These are phyloP conservation scores for Phaonia tiefii DNA, from an alignment of 2,888 invertebrate species.

Conservation along the genomic window DNA sequence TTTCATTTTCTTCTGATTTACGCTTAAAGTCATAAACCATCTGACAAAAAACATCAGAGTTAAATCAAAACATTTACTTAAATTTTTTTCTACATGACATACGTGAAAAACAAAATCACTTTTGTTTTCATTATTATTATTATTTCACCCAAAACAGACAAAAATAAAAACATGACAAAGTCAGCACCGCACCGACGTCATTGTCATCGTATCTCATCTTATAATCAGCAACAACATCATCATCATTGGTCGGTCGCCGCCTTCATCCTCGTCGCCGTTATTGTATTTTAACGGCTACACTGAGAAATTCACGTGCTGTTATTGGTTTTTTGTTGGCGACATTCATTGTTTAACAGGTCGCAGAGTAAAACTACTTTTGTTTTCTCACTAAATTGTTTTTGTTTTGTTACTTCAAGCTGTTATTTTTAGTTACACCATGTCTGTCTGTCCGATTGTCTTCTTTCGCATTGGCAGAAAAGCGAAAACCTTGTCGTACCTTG, in stretches of 20 bases:
- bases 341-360: no score
- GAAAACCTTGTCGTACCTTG: neutral
- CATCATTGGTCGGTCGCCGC: constrained; percentile 6
- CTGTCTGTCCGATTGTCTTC: neutral
- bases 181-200: no score
- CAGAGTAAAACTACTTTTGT: neutral
- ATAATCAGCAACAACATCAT: constrained; percentile 21
- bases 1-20: constrained; percentile 58
- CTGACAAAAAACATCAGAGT: neutral
- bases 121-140: constrained; percentile 53
- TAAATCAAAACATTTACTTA: constrained; percentile 4
- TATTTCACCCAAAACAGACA: neutral
- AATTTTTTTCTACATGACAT: constrained; percentile 2
- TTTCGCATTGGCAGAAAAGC: neutral
- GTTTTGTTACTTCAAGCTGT: neutral
- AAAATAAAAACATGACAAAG: constrained; percentile 10
- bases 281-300: neutral
- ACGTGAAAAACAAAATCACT: constrained; percentile 30
- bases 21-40: constrained; percentile 25
- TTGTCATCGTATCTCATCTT: constrained; percentile 9
- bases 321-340: no score
- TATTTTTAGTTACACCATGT: neutral
- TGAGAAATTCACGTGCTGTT: neutral
- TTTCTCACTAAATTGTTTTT: constrained; percentile 13
- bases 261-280: neutral